A percentile compares a stretch with the other conserved stretches of the same genome.
phyloP scores from a whole-genome alignment of 2,888 invertebrate genomes.

The Loripinus fragilis region DNA sequence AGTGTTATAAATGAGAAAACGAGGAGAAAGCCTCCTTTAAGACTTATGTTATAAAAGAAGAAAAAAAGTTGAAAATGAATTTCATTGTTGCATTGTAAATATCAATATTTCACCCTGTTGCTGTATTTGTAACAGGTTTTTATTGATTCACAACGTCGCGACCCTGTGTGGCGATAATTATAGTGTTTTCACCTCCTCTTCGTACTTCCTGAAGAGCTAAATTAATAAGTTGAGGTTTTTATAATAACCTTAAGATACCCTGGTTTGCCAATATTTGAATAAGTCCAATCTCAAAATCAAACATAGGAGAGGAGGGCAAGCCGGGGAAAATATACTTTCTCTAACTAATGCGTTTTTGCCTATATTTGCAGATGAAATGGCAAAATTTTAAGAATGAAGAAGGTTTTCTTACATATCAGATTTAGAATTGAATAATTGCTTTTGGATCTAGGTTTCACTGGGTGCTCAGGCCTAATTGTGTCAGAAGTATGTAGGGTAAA shows the following conservation, averaged over 20 bases:
- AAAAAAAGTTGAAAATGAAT: not conserved
- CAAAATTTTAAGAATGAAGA: no score
- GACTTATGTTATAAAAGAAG: not conserved
- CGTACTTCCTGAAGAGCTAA: not conserved
- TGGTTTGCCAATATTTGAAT: not conserved
- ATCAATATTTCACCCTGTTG: constrained; percentile 1
- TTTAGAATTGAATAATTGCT: no score
- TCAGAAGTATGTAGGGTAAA: no score
- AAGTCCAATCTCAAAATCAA: not conserved
- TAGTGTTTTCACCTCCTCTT: not conserved
- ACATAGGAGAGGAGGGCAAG: no score
- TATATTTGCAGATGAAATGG: no score
- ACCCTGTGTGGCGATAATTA: not conserved
- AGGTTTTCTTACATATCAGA: no score
- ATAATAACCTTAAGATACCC: not conserved
- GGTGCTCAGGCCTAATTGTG: no score
- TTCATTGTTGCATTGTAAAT: not conserved
- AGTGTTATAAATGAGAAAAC: no score
- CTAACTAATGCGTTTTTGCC: no score
- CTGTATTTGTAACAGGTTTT: not conserved
- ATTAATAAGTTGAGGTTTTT: not conserved
- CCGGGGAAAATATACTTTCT: no score
- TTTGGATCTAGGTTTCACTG: no score
- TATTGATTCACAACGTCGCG: not conserved
- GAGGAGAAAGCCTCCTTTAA: no score